These are phyloP conservation scores for Poecilia gillii DNA, from an alignment of 2,797 vertebrate species.

Conservation along the genomic window DNA sequence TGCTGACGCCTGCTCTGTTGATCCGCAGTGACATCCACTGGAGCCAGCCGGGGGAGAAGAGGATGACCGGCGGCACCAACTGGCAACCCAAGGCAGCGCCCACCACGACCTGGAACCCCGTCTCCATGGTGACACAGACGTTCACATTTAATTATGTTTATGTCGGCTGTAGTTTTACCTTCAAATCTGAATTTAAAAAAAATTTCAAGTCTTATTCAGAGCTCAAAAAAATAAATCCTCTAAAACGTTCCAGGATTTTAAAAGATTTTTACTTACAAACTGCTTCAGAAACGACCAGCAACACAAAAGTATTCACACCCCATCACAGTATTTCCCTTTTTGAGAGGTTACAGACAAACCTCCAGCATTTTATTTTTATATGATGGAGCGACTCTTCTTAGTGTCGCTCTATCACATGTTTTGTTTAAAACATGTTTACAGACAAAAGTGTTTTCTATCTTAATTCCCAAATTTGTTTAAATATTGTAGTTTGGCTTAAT, in stretches of 20 bases:
- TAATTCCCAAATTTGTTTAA: too few relatives aligned
- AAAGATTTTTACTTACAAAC: background rate
- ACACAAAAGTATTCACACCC: background rate
- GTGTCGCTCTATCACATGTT: background rate
- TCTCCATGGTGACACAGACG: slow-evolving; percentile 89
- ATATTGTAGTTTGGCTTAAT: too few relatives aligned
- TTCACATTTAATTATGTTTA: slow-evolving; percentile 15
- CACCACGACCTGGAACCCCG: slow-evolving; percentile 95
- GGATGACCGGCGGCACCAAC: slow-evolving; percentile 96
- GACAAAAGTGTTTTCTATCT: too few relatives aligned
- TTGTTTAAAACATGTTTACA: too few relatives aligned
- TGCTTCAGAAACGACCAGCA: background rate
- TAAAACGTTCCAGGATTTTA: background rate
- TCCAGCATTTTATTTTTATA: background rate
- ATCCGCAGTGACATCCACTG: slow-evolving; percentile 96
- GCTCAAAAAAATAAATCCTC: background rate
- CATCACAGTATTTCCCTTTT: background rate
- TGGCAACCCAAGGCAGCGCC: slow-evolving; percentile 98
- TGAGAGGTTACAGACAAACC: background rate
- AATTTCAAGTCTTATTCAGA: background rate
- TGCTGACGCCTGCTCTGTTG: slow-evolving; percentile 62
- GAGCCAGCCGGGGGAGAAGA: slow-evolving; percentile 98
- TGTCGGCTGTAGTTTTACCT: background rate
- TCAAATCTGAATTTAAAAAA: background rate
- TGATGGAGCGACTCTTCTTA: background rate